Conservation (phyloP, 23 tunicate species). For the Ascidia mentula region DNA sequence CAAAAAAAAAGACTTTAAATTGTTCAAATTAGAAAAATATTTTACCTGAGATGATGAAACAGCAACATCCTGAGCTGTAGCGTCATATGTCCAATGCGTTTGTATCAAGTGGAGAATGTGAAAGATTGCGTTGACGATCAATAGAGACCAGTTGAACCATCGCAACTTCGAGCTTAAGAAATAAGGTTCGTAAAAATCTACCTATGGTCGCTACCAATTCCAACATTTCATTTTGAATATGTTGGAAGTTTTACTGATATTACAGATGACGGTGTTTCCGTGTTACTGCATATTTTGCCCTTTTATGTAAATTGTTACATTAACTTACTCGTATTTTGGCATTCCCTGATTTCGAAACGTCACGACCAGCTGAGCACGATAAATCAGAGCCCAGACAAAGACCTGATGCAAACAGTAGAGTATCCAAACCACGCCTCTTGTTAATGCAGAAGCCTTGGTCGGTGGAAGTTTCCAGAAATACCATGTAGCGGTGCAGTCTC, state of each 20-base stretch:
- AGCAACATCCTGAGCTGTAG: constrained; percentile 88
- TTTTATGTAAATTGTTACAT: too few relatives aligned
- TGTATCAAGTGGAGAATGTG: constrained; percentile 91
- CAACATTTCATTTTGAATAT: too few relatives aligned
- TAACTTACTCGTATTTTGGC: too few relatives aligned
- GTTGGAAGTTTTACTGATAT: too few relatives aligned
- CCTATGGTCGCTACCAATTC: too few relatives aligned
- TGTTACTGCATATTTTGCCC: too few relatives aligned
- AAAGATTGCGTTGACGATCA: constrained; percentile 76
- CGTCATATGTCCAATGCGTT: constrained; percentile 98
- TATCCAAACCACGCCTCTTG: constrained; percentile 87
- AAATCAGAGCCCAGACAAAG: constrained; percentile 83
- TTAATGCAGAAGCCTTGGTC: constrained; percentile 36
- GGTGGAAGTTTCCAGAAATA: constrained; percentile 97
- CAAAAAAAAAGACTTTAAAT: too few relatives aligned
- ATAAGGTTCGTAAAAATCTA: too few relatives aligned
- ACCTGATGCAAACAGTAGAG: constrained; percentile 86
- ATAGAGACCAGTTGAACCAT: constrained; percentile 88
- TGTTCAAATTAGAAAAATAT: too few relatives aligned
- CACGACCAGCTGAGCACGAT: constrained; percentile 49
- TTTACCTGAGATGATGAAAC: constrained; percentile 84
- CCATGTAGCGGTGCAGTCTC: constrained; percentile 61
- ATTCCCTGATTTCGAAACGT: too few relatives aligned
- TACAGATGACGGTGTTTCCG: too few relatives aligned
- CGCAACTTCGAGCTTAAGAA: constrained; percentile 57